Percentiles rank a stretch among this genome's conserved stretches.
Conservation (phyloP, 2,888 invertebrate genomes). For the Ophion ellenae region DNA sequence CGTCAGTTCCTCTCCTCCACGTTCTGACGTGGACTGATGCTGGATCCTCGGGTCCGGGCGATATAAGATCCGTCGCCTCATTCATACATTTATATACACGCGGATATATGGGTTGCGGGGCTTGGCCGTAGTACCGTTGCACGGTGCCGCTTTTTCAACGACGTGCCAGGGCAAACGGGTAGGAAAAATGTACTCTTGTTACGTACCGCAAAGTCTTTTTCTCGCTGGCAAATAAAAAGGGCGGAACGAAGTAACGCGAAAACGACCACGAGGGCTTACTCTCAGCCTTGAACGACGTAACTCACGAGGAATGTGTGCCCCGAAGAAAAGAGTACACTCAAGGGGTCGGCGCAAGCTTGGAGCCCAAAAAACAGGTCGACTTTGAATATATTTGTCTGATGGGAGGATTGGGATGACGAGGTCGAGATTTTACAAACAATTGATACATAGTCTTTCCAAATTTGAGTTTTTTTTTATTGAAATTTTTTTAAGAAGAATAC, state of each 20-base stretch:
- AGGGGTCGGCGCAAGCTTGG: too few relatives aligned
- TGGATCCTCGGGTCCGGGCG: conserved; percentile 47
- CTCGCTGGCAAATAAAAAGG: conserved; percentile 24
- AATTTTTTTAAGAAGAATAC: too few relatives aligned
- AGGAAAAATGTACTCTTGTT: conserved; percentile 26
- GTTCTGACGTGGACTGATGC: conserved; percentile 60
- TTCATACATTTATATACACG: conserved; percentile 26
- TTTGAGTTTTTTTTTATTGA: too few relatives aligned
- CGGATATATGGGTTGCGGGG: too few relatives aligned
- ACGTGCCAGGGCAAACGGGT: conserved; percentile 12
- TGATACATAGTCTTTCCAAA: too few relatives aligned
- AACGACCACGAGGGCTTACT: conserved; percentile 13
- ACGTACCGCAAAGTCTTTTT: conserved; percentile 51
- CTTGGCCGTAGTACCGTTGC: not conserved
- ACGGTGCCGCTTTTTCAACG: not conserved
- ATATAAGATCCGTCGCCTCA: conserved; percentile 41
- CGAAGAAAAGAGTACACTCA: too few relatives aligned
- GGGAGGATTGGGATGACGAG: too few relatives aligned
- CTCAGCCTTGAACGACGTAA: not conserved
- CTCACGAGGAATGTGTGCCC: too few relatives aligned
- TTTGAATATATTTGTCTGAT: too few relatives aligned
- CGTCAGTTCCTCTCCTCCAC: conserved; percentile 63
- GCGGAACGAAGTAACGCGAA: conserved; percentile 17
- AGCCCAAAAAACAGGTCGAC: too few relatives aligned
- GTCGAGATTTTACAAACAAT: too few relatives aligned